A percentile compares a stretch with the other conserved stretches of the same genome.
phyloP scores from a whole-genome alignment of 2,113 vertebrate genomes.

The Delphinus delphis region DNA sequence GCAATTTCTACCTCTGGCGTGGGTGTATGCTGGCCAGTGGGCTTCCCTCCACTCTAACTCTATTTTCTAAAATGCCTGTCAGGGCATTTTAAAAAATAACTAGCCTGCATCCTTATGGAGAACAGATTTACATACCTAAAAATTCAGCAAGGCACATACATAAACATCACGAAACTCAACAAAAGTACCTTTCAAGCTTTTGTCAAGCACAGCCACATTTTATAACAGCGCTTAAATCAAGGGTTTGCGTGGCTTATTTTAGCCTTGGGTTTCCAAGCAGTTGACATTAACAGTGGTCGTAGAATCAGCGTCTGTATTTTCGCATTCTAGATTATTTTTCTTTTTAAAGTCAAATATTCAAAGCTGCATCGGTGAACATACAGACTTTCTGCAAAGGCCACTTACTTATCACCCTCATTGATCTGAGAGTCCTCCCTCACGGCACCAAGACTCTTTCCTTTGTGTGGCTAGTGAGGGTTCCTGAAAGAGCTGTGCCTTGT shows the following conservation, averaged over 20 bases:
- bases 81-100: conserved; percentile 25
- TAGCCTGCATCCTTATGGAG: neutral
- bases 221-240: conserved; percentile 29
- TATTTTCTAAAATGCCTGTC: neutral
- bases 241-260: neutral
- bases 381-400: conserved; percentile 78
- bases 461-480: neutral
- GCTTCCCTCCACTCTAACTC: neutral
- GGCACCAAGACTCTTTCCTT: conserved; percentile 22
- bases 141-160: neutral
- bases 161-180: neutral
- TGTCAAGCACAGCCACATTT: conserved; percentile 39
- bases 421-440: conserved; percentile 41
- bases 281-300: conserved; percentile 26
- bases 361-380: conserved; percentile 72
- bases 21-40: accelerated
- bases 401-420: conserved; percentile 67
- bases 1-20: accelerated
- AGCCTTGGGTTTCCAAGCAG: conserved; percentile 32
- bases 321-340: neutral
- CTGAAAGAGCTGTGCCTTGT: neutral
- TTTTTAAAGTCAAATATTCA: conserved; percentile 47
- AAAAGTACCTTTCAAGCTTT: conserved; percentile 57
- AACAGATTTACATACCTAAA: conserved; percentile 58
- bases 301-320: neutral